Conservation (phyloP, 1,140 invertebrate species). For the Hyles vespertilio region DNA sequence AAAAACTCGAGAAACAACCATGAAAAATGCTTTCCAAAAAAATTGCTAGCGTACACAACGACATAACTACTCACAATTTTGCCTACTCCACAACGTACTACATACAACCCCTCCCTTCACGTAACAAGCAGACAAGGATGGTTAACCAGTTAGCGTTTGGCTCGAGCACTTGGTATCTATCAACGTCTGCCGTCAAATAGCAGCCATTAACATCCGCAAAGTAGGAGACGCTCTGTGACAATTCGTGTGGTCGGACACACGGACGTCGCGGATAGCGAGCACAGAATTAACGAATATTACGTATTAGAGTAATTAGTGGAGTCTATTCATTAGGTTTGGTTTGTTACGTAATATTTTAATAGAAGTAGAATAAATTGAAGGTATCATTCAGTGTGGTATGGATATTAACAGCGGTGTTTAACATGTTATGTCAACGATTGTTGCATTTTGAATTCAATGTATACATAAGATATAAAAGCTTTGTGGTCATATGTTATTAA, state of each 20-base stretch:
- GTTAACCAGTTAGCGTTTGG: constrained; percentile 51
- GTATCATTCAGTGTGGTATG: too few species aligned
- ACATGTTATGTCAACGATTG: too few species aligned
- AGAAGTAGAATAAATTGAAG: too few species aligned
- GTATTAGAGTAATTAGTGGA: too few species aligned
- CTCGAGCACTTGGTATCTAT: constrained; percentile 52
- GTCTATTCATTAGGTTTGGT: too few species aligned
- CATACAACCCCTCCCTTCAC: background rate
- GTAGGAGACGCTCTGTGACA: constrained; percentile 38
- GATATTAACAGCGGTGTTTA: too few species aligned
- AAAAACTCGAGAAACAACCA: background rate
- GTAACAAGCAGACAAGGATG: constrained; percentile 29
- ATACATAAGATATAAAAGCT: too few species aligned
- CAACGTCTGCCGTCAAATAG: constrained; percentile 64
- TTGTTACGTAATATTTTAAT: too few species aligned
- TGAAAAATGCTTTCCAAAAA: too few species aligned
- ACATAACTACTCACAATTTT: background rate
- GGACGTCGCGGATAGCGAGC: background rate
- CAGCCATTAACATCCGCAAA: constrained; percentile 57
- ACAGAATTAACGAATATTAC: too few species aligned
- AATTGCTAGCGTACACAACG: background rate
- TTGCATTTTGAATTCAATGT: too few species aligned
- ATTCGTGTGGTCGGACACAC: constrained; percentile 27
- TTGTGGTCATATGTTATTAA: too few species aligned
- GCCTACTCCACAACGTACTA: background rate